These are phyloP conservation scores for Cyprinella venusta DNA, from an alignment of 2,797 vertebrate genomes.

Conservation along the genomic window DNA sequence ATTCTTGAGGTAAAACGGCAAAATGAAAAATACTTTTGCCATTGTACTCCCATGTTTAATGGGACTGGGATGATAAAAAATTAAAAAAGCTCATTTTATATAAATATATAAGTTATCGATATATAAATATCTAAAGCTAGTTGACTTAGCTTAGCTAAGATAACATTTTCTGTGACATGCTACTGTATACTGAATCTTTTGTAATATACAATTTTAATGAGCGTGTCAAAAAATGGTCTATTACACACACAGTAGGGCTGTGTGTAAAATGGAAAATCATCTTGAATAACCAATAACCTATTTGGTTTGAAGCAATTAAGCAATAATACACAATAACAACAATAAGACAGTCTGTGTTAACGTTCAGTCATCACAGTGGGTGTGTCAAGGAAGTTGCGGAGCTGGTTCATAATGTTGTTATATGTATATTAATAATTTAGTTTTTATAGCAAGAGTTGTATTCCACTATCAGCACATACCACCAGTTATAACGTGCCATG, in stretches of 20 bases:
- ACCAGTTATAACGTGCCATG: not conserved
- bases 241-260: too few relatives aligned
- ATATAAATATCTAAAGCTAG: constrained; percentile 1
- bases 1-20: not conserved
- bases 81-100: not conserved
- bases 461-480: not conserved
- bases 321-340: too few relatives aligned
- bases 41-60: not conserved
- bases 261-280: not conserved
- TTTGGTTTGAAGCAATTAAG: not conserved
- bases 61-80: not conserved
- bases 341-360: not conserved
- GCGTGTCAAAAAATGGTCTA: not conserved
- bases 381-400: not conserved
- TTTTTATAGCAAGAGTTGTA: not conserved
- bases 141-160: not conserved
- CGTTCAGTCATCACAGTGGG: not conserved
- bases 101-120: not conserved
- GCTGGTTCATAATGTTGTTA: not conserved
- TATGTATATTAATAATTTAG: not conserved
- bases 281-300: not conserved
- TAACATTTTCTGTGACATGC: not conserved
- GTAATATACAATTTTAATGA: not conserved
- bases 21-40: not conserved
- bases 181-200: not conserved